Evolutionary conservation across 2,113 vertebrate genomes (phyloP).

Genomic region (Ictalurus punctatus): DNA sequence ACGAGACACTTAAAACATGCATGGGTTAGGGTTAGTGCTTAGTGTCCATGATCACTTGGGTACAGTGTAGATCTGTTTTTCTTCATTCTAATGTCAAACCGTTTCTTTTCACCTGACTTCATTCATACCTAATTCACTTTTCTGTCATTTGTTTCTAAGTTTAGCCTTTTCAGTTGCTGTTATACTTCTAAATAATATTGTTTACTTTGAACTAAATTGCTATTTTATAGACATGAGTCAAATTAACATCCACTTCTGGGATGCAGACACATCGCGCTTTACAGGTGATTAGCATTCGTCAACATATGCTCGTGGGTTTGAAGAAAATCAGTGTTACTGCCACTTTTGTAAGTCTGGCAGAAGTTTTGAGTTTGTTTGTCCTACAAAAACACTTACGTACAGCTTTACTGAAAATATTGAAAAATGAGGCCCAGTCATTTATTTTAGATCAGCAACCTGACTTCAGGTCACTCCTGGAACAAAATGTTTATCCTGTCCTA

Average conservation of each 20-base stretch:
- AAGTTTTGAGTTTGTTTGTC: background rate
- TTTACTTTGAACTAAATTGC: background rate
- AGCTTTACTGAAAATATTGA: background rate
- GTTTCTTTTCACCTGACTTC: background rate
- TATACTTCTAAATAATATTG: background rate
- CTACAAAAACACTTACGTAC: background rate
- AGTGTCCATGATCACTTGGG: background rate
- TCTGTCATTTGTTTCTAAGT: background rate
- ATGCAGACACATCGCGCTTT: background rate
- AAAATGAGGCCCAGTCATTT: background rate
- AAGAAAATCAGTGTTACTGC: background rate
- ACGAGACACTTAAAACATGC: too few species aligned
- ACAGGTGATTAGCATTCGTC: background rate
- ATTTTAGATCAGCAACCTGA: slow-evolving; percentile 11
- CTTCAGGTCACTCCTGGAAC: background rate
- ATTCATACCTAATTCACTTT: background rate
- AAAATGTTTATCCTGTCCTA: slow-evolving; percentile 1
- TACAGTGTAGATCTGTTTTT: background rate
- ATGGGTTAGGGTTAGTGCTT: too few species aligned
- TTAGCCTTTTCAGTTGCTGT: background rate
- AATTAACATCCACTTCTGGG: background rate
- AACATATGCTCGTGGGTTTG: background rate
- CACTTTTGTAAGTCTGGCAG: background rate
- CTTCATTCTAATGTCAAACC: background rate
- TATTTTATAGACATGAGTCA: background rate